Percentiles rank a stretch among this genome's conserved stretches.
Conservation (phyloP, 2,888 invertebrate species). For the Phortica okadai region DNA sequence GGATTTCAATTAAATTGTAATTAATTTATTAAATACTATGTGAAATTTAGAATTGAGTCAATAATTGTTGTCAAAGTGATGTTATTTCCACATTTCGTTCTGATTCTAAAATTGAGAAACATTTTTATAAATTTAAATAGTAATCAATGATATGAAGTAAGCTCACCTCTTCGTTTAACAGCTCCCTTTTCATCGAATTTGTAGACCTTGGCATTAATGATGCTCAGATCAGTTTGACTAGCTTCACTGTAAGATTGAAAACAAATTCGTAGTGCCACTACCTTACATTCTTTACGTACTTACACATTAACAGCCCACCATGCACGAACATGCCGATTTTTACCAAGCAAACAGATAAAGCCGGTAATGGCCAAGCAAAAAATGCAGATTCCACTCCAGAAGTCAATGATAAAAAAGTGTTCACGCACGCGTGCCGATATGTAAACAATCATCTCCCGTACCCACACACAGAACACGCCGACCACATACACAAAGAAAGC, state of each 20-base stretch:
- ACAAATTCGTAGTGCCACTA: no score
- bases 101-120: conserved; percentile 50
- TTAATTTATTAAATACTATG: no score
- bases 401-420: conserved; percentile 68
- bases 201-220: conserved; percentile 62
- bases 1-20: no score
- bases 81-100: conserved; percentile 54
- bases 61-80: conserved; percentile 48
- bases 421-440: conserved; percentile 60
- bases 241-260: conserved; percentile 47
- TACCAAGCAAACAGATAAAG: conserved; percentile 64
- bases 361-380: conserved; percentile 63
- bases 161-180: conserved; percentile 54
- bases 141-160: neutral
- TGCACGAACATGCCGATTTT: conserved; percentile 61
- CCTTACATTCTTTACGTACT: conserved; percentile 35
- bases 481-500: conserved; percentile 63
- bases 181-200: conserved; percentile 63
- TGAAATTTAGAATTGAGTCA: neutral
- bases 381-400: conserved; percentile 69
- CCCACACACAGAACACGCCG: conserved; percentile 63
- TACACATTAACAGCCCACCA: conserved; percentile 71
- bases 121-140: neutral
- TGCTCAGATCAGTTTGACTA: conserved; percentile 60
- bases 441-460: conserved; percentile 68